Evolutionary conservation across 1,140 invertebrate species (phyloP).

Genomic region (Heliconius eleuchia): DNA sequence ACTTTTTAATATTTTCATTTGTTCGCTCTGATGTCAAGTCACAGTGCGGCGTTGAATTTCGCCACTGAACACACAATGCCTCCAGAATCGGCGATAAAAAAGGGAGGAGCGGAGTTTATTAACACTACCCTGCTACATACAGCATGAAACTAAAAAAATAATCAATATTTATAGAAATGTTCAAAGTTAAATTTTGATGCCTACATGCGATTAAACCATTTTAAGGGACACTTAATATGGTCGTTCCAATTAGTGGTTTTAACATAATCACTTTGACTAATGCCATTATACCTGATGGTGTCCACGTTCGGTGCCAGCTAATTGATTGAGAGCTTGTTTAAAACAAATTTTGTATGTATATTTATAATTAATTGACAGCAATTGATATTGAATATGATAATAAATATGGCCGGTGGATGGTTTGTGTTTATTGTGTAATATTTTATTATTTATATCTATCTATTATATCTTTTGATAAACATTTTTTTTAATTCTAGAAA

Average conservation of each 20-base stretch:
- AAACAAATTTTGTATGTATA: neutral
- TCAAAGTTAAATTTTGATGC: neutral
- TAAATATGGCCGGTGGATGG: neutral
- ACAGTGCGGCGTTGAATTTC: too few relatives aligned
- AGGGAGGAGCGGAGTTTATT: too few relatives aligned
- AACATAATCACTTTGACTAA: slow-evolving; percentile 2
- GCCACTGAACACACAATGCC: too few relatives aligned
- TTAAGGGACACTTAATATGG: neutral
- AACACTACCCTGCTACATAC: neutral
- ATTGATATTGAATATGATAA: neutral
- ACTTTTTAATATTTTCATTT: too few relatives aligned
- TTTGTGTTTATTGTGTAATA: neutral
- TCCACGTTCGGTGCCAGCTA: neutral
- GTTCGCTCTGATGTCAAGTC: too few relatives aligned
- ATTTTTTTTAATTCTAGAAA: neutral
- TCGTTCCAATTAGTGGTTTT: neutral
- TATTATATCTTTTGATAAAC: neutral
- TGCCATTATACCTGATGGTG: neutral
- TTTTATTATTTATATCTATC: too few relatives aligned
- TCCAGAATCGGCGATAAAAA: too few relatives aligned
- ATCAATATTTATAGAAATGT: too few relatives aligned
- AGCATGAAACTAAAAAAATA: too few relatives aligned
- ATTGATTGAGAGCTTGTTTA: neutral
- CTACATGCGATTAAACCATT: neutral
- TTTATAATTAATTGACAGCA: neutral